Percentiles rank a stretch among this genome's conserved stretches.
These are phyloP conservation scores for Eueides isabella DNA, from an alignment of 1,140 invertebrate genomes.

Conservation along the genomic window DNA sequence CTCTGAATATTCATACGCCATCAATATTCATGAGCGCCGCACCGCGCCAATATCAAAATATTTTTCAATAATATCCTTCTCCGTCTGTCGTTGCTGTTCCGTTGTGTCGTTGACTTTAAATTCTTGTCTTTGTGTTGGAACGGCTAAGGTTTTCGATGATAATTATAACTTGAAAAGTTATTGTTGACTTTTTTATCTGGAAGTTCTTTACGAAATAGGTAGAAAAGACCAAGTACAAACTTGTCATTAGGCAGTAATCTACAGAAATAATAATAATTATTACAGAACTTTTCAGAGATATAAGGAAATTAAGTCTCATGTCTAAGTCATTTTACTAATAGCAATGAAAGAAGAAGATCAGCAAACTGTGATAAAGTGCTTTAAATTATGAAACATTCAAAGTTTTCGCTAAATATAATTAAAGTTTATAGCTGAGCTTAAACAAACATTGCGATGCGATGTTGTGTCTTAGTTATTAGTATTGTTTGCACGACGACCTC, in stretches of 20 bases:
- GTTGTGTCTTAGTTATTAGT: neutral
- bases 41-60: constrained; percentile 49
- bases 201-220: no score
- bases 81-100: constrained; percentile 25
- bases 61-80: constrained; percentile 53
- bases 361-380: no score
- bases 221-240: no score
- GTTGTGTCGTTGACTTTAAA: constrained; percentile 3
- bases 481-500: constrained; percentile 8
- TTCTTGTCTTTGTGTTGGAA: constrained; percentile 1
- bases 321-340: no score
- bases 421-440: neutral
- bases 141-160: neutral
- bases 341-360: no score
- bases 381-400: neutral
- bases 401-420: neutral
- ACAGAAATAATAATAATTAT: no score
- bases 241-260: no score
- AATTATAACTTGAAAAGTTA: no score
- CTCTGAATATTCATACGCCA: constrained; percentile 69
- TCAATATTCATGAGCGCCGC: constrained; percentile 69
- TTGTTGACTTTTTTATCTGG: no score
- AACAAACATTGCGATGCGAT: neutral
- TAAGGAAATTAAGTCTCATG: no score
- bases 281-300: no score